Percentiles rank a stretch among this genome's conserved stretches.
Conservation (phyloP, 2,113 vertebrate genomes). For the Dipodomys stephensi region DNA sequence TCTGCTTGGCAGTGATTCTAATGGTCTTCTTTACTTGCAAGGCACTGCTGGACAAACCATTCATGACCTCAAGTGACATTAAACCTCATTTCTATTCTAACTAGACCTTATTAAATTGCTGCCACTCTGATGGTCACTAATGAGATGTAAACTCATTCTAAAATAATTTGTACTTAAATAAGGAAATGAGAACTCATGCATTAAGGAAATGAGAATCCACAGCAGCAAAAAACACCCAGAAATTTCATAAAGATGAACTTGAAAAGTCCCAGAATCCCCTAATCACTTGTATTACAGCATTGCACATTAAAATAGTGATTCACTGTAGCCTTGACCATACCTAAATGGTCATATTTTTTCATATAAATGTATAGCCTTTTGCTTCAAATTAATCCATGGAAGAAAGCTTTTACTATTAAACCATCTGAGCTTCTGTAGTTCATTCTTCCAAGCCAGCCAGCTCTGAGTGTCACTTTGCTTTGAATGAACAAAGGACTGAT, state of each 20-base stretch:
- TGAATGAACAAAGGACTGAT: not conserved
- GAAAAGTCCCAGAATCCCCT: not conserved
- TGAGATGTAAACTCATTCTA: conserved; percentile 18
- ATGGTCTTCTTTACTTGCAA: not conserved
- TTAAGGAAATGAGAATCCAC: conserved; percentile 17
- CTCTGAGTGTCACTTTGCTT: not conserved
- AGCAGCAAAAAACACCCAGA: not conserved
- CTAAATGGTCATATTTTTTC: not conserved
- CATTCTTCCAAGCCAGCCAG: not conserved
- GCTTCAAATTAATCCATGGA: not conserved
- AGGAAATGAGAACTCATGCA: not conserved
- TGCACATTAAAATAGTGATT: not conserved
- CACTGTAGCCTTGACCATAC: not conserved
- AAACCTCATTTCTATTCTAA: not conserved
- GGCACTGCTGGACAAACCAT: not conserved
- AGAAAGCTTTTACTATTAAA: not conserved
- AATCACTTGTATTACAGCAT: not conserved
- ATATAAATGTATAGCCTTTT: not conserved
- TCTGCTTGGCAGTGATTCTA: not conserved
- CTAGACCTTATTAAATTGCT: not conserved
- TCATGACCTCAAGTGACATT: not conserved
- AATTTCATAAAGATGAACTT: not conserved
- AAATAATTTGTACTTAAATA: conserved; percentile 35
- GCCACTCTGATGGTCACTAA: not conserved
- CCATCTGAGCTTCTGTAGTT: not conserved